Conservation (phyloP, 2,113 vertebrate species). For the Coracopsis vasa region DNA sequence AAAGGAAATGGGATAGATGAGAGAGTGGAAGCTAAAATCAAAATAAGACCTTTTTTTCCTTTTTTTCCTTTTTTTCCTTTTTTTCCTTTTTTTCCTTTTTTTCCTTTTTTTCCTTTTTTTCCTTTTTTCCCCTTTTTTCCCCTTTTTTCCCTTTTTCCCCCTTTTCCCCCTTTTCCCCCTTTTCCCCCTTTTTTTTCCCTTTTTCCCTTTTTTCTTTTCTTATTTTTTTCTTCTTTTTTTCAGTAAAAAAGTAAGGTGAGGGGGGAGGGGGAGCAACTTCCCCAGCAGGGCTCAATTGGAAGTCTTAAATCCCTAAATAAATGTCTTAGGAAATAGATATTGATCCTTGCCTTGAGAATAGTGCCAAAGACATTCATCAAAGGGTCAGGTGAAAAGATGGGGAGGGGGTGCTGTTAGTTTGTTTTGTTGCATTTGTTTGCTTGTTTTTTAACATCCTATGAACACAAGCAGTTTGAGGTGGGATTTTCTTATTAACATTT, state of each 20-base stretch:
- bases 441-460: background rate
- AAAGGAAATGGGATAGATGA: background rate
- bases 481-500: background rate
- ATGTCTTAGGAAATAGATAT: slow-evolving; percentile 58
- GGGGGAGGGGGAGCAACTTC: background rate
- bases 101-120: background rate
- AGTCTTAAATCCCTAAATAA: slow-evolving; percentile 54
- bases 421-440: background rate
- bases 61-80: background rate
- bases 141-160: background rate
- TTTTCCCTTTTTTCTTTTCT: background rate
- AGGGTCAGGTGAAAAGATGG: slow-evolving; percentile 33
- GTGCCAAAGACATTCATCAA: slow-evolving; percentile 52
- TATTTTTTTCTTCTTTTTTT: too few relatives aligned
- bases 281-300: background rate
- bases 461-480: background rate
- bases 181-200: background rate
- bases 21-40: background rate
- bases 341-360: slow-evolving; percentile 46
- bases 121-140: too few relatives aligned
- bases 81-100: background rate
- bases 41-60: background rate
- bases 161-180: background rate
- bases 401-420: background rate
- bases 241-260: background rate